Evolutionary conservation across 2,888 invertebrate genomes (phyloP), one percentile per base, ranked within the genome.

Genomic region (Isotomurus palustris): DNA sequence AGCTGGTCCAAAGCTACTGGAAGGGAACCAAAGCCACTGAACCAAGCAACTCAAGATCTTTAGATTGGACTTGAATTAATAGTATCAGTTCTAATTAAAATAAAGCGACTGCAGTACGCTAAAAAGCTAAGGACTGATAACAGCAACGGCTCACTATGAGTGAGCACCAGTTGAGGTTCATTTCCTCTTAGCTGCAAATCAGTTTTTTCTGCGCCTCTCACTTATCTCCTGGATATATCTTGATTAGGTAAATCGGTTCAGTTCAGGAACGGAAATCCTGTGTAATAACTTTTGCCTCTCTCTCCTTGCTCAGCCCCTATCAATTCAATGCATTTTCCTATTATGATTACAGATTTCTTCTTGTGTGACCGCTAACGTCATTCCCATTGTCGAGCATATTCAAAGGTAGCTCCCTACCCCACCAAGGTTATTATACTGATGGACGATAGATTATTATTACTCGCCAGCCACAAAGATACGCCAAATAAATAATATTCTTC

Each of bases 241-340:
- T 68, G 68, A 68, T 68, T 67, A 70, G 68, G 57, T 64, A 66
- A 60, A 61, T 66, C 62, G 66, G 62, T 57, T 64, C 60, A 58
- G 38, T 60, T 65, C 62, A 60, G 63, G 70, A 70, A 67, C 70
- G 70, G 70, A 70, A 68, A 70, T 70, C 70, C 70, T 70, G 70
- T 70, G 64, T 64, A 67, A 67, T 67, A 67, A 67, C 60, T 64
- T 56, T 58, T 43, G 24, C 29, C 51, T 51, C 36, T 45, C 38
- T 21, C 24, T 47, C n/a, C 17, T 19, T 17, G n/a, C 21, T 41
- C 40, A 25, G 44, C 19, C 44, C 48, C 59, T 47, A 59, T 59
- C 56, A 32, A 32, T 19, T 43, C 21, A 22, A 43, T 43, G 14
- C 24, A 24, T 43, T 22, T 43, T 24, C 6, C 43, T 43, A 57